Percentiles rank a stretch among this genome's conserved stretches.
phyloP scores from a whole-genome alignment of 2,888 invertebrate genomes.

The Aporophyla lueneburgensis region DNA sequence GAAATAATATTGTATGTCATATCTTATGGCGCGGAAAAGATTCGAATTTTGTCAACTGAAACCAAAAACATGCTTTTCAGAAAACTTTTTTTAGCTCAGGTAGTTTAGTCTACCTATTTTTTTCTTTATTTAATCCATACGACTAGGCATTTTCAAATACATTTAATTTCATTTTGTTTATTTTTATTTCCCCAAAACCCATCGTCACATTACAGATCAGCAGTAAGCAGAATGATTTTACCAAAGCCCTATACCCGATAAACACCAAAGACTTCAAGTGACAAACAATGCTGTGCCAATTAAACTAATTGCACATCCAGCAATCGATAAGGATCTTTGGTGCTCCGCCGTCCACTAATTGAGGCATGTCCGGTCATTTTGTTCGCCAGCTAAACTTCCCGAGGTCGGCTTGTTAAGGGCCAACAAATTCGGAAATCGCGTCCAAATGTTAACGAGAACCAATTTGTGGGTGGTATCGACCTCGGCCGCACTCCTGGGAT shows the following conservation, averaged over 20 bases:
- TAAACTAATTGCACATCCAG: conserved; percentile 70
- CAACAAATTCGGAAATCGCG: conserved; percentile 87
- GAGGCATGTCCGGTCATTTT: conserved; percentile 87
- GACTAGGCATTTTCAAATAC: too few species aligned
- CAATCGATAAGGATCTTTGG: conserved; percentile 70
- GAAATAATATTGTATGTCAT: conserved; percentile 17
- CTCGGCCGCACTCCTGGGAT: conserved; percentile 73
- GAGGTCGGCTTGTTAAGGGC: conserved; percentile 84
- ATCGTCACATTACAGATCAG: neutral
- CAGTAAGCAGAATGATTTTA: neutral
- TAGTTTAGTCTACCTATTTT: neutral
- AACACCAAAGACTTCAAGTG: conserved; percentile 34
- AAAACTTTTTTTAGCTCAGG: neutral
- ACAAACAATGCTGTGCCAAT: conserved; percentile 56
- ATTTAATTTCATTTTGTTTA: neutral
- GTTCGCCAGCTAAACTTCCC: conserved; percentile 81
- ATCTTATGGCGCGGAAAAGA: neutral
- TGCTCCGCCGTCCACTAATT: conserved; percentile 80
- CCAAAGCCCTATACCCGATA: neutral
- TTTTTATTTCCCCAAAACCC: neutral
- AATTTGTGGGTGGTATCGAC: conserved; percentile 83
- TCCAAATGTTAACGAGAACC: conserved; percentile 88
- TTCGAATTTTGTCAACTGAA: neutral
- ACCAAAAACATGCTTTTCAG: neutral
- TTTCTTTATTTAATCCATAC: too few species aligned